Evolutionary conservation across 2,797 vertebrate genomes (phyloP).

Genomic region (Clarias pachynema): DNA sequence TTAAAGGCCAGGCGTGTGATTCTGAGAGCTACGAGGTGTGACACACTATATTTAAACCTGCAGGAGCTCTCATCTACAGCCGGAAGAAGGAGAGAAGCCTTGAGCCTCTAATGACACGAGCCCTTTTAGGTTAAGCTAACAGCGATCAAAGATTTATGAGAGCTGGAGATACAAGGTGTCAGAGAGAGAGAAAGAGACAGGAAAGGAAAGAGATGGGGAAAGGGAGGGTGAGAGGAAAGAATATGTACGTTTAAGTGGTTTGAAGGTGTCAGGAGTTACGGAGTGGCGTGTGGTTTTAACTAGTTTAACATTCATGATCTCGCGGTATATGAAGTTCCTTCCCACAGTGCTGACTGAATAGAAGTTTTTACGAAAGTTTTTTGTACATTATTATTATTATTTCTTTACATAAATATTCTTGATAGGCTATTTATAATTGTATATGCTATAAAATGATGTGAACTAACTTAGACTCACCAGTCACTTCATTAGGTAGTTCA

Average conservation of each 20-base stretch:
- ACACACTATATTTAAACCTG: conserved; percentile 46
- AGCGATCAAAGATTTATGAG: conserved; percentile 51
- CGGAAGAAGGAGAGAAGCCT: conserved; percentile 58
- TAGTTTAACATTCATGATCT: neutral
- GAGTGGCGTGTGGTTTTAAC: conserved; percentile 1
- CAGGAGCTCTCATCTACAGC: conserved; percentile 33
- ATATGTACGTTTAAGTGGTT: neutral
- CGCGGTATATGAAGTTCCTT: neutral
- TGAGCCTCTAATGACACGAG: conserved; percentile 40
- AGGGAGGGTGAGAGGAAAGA: conserved; percentile 2
- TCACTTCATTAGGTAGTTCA: no score
- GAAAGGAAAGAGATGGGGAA: conserved; percentile 4
- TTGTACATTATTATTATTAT: neutral
- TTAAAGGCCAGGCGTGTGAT: conserved; percentile 49
- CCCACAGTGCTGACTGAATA: neutral
- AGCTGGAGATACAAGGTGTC: conserved; percentile 29
- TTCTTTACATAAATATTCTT: no score
- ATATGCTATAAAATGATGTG: no score
- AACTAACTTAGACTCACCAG: no score
- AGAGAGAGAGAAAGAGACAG: conserved; percentile 31
- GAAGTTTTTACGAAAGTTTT: neutral
- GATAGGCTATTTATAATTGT: no score
- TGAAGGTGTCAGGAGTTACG: neutral
- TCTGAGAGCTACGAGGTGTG: conserved; percentile 45
- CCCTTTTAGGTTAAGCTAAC: conserved; percentile 34